Conservation (phyloP, 37 sponge, comb jelly and placozoan genomes). For the Ephydatia muelleri region DNA sequence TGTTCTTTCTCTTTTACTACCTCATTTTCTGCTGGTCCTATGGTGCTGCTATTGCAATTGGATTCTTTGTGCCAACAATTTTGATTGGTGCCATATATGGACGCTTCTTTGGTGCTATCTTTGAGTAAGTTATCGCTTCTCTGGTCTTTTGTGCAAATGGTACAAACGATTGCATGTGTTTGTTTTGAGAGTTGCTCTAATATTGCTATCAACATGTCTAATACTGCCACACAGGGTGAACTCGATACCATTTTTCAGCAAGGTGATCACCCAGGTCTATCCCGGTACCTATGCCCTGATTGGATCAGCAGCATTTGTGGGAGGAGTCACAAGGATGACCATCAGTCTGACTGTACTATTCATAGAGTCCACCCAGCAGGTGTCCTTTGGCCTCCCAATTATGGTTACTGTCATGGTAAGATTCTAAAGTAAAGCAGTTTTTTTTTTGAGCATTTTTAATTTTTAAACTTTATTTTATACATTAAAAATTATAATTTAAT, state of each 20-base stretch:
- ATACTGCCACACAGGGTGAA: too few species aligned
- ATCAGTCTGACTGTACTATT: conserved; percentile 97
- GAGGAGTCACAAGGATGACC: conserved; percentile 97
- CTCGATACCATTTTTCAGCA: too few species aligned
- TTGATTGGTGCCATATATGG: conserved; percentile 92
- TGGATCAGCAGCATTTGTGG: conserved; percentile 94
- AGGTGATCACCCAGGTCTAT: conserved; percentile 30
- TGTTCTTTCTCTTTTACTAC: conserved; percentile 57
- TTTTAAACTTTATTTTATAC: too few species aligned
- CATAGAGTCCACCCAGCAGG: conserved; percentile 94
- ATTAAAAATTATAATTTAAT: too few species aligned
- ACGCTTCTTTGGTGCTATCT: conserved; percentile 64
- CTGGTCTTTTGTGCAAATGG: neutral
- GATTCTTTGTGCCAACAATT: conserved; percentile 93
- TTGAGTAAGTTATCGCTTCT: conserved; percentile 37
- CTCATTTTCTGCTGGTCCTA: conserved; percentile 92
- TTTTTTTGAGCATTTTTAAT: too few species aligned
- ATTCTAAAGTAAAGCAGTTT: too few species aligned
- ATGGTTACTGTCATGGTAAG: conserved; percentile 91
- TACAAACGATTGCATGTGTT: neutral
- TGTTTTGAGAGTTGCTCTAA: too few species aligned
- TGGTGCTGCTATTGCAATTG: conserved; percentile 91
- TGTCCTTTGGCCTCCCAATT: conserved; percentile 92
- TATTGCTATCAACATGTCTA: too few species aligned
- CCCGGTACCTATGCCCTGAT: conserved; percentile 92